Percentiles rank a stretch among this genome's conserved stretches.
Evolutionary conservation across 1,140 invertebrate genomes (phyloP).

Genomic region (Argopecten irradians): DNA sequence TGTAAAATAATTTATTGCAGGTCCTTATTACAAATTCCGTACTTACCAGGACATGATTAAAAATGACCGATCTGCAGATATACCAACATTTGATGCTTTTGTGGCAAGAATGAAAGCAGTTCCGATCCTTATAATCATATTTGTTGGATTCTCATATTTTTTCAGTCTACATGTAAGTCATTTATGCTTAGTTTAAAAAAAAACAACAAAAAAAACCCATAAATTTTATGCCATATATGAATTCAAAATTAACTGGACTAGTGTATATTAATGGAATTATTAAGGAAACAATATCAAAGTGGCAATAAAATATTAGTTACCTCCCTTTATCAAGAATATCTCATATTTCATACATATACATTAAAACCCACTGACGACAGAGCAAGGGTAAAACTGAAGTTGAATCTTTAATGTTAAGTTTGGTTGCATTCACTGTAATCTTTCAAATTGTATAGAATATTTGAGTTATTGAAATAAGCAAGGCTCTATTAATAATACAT

Average conservation of each 20-base stretch:
- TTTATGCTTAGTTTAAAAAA: background rate
- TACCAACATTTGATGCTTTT: slow-evolving; percentile 81
- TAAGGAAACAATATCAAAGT: no score
- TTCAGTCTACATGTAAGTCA: slow-evolving; percentile 84
- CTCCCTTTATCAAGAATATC: no score
- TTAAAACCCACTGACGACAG: no score
- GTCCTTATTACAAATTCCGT: slow-evolving; percentile 91
- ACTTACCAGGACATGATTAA: slow-evolving; percentile 90
- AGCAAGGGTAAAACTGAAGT: no score
- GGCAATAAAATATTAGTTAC: no score
- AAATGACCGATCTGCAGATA: slow-evolving; percentile 82
- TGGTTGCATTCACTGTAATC: no score
- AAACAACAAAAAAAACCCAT: no score
- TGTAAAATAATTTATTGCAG: slow-evolving; percentile 78
- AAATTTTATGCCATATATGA: background rate
- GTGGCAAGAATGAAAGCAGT: slow-evolving; percentile 84
- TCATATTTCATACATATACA: no score
- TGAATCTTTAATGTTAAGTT: no score
- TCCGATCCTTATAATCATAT: slow-evolving; percentile 83
- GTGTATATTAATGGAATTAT: background rate
- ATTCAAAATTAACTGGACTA: background rate
- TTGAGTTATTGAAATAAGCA: background rate
- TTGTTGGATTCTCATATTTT: slow-evolving; percentile 82
- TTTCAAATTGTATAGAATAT: background rate
- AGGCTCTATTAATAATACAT: background rate